A percentile compares a stretch with the other conserved stretches of the same genome.
Conservation (phyloP, 2,113 vertebrate genomes). For the Clarias gariepinus region DNA sequence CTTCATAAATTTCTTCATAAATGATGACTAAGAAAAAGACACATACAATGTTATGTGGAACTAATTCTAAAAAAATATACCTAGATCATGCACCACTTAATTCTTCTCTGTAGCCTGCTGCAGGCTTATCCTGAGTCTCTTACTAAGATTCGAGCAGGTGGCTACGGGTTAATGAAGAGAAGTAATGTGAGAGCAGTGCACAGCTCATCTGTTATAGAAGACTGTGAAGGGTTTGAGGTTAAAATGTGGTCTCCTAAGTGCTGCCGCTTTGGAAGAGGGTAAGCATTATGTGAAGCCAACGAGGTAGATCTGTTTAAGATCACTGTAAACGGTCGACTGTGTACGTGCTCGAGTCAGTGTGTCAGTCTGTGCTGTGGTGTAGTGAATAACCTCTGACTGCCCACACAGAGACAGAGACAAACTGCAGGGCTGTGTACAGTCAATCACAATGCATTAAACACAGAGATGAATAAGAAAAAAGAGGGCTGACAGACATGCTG, state of each 20-base stretch:
- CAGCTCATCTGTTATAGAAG: constrained; percentile 27
- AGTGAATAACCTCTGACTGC: constrained; percentile 22
- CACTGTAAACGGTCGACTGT: not conserved
- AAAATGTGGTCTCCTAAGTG: constrained; percentile 43
- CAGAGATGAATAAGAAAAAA: constrained; percentile 26
- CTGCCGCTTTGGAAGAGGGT: constrained; percentile 34
- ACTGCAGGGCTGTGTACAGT: constrained; percentile 36
- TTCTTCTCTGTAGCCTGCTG: not conserved
- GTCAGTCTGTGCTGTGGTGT: constrained; percentile 30
- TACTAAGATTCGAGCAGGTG: not conserved
- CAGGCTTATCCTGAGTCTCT: not conserved
- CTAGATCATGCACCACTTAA: not conserved
- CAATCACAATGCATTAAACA: constrained; percentile 14
- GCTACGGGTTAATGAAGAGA: constrained; percentile 1
- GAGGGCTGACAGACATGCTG: constrained; percentile 6
- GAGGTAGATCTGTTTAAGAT: constrained; percentile 33
- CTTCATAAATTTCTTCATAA: not conserved
- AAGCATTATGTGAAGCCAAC: constrained; percentile 23
- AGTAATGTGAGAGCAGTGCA: constrained; percentile 9
- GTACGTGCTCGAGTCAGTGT: constrained; percentile 13
- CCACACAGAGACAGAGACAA: constrained; percentile 42
- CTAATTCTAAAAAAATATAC: not conserved
- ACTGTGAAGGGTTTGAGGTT: constrained; percentile 35
- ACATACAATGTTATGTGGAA: not conserved
- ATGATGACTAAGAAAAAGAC: not conserved